Evolutionary conservation across 2,113 vertebrate genomes (phyloP).

Genomic region (Psittacus erithacus): DNA sequence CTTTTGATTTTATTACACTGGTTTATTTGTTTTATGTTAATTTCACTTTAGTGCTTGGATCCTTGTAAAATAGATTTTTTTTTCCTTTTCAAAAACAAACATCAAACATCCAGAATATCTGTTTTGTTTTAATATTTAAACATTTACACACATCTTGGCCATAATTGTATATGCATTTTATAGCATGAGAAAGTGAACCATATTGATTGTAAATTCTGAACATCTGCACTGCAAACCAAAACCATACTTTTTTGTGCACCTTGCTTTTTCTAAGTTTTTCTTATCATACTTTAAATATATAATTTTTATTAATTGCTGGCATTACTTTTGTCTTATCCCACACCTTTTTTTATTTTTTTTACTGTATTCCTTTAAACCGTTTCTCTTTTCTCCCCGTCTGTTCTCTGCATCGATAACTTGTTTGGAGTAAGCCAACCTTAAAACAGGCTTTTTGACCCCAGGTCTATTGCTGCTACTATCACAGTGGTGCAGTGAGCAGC

Average conservation of each 20-base stretch:
- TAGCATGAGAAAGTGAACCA: constrained; percentile 49
- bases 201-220: constrained; percentile 69
- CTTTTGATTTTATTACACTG: constrained; percentile 63
- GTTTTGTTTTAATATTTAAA: constrained; percentile 71
- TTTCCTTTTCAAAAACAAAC: constrained; percentile 42
- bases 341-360: not conserved
- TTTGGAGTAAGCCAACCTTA: not conserved
- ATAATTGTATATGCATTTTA: constrained; percentile 65
- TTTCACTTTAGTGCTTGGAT: constrained; percentile 57
- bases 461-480: not conserved
- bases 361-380: not conserved
- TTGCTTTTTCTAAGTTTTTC: constrained; percentile 43
- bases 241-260: constrained; percentile 30
- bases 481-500: rapidly evolving
- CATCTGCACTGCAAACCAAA: constrained; percentile 50
- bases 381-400: not conserved
- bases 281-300: not conserved
- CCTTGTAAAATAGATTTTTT: constrained; percentile 31
- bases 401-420: not conserved
- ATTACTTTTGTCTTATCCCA: constrained; percentile 4
- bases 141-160: constrained; percentile 45
- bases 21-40: constrained; percentile 69
- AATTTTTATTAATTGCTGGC: not conserved
- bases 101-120: constrained; percentile 44
- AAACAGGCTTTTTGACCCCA: not conserved